Evolutionary conservation across 2,888 invertebrate genomes (phyloP), one percentile per base, ranked within the genome.

Genomic region (Polydrusus tereticollis): DNA sequence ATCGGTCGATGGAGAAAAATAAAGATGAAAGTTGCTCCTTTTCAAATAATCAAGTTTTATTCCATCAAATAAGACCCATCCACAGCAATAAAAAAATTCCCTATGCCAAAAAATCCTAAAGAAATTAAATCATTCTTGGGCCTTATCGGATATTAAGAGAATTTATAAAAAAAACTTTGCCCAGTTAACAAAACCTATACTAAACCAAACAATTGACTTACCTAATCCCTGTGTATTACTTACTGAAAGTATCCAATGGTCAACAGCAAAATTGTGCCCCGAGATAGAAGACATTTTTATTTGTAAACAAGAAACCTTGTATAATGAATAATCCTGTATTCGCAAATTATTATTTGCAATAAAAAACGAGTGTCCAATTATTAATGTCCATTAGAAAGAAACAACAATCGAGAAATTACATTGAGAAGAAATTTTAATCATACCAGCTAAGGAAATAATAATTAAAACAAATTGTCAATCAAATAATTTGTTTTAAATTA

Each of bases 381-480:
- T 8, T 7, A 26, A 8, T 5, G 29, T 55, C 14, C 14, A 26
- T 14, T 55, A 55, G 14, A 7, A 29, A n/a, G 14, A 55, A 29
- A 55, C 55, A 43, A 43, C 16, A 0, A n/a, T 43, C 7, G 55
- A 55, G 29, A 29, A 55, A 29, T 26, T 55, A 29, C 55, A 55
- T 55, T n/a, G 55, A 29, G 55, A 55, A 55, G 29, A 55, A 12
- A 55, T 55, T 29, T 29, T 36, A 36, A 12, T 36, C n/a, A 55
- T 55, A 2, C 55, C 55, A 14, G 55, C 29, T 2, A 12, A 14
- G 5, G 14, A 55, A 55, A 26, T 1, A 4, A 8, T 29, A 14
- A 10, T 55, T 16, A 26, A 14, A 29, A 29, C 55, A 55, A 55
- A 14, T n/a, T 55, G 26, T 7, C 26, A 2, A 55, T n/a, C 38